Evolutionary conservation across 2,797 vertebrate genomes (phyloP).

Genomic region (Chelidonichthys spinosus): DNA sequence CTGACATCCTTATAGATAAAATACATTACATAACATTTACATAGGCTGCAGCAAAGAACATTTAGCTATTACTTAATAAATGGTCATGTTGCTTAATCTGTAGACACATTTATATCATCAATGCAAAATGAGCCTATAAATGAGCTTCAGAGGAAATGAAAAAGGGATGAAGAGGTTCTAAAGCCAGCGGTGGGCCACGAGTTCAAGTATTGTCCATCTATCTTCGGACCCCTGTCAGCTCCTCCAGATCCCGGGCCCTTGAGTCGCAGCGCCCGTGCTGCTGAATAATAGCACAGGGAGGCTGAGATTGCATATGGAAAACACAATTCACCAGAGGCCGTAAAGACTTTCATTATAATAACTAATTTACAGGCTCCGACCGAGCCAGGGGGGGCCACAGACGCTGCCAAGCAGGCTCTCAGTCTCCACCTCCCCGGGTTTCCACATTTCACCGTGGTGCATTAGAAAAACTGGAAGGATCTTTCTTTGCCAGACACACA

Average conservation of each 20-base stretch:
- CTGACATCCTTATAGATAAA: slow-evolving; percentile 3
- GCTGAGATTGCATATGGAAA: slow-evolving; percentile 67
- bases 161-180: slow-evolving; percentile 22
- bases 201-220: slow-evolving; percentile 41
- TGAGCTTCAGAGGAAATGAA: slow-evolving; percentile 30
- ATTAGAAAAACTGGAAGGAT: slow-evolving; percentile 66
- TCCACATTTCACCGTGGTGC: slow-evolving; percentile 56
- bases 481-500: slow-evolving; percentile 66
- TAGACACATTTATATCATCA: slow-evolving; percentile 28
- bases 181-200: slow-evolving; percentile 5
- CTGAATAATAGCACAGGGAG: slow-evolving; percentile 58
- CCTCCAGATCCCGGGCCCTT: slow-evolving; percentile 8
- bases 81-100: slow-evolving; percentile 19
- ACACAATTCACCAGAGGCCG: slow-evolving; percentile 67
- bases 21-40: slow-evolving; percentile 16
- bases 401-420: slow-evolving; percentile 68
- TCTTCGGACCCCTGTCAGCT: slow-evolving; percentile 33
- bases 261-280: slow-evolving; percentile 41
- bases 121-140: slow-evolving; percentile 25
- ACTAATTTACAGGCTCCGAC: slow-evolving; percentile 75
- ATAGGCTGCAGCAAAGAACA: slow-evolving; percentile 15
- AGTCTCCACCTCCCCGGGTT: slow-evolving; percentile 43
- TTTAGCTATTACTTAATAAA: slow-evolving; percentile 5
- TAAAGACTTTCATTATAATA: slow-evolving; percentile 80
- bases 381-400: slow-evolving; percentile 61